Base-by-base conservation (phyloP, 2,113 vertebrate genomes). In the Tachysurus fulvidraco region DNA sequence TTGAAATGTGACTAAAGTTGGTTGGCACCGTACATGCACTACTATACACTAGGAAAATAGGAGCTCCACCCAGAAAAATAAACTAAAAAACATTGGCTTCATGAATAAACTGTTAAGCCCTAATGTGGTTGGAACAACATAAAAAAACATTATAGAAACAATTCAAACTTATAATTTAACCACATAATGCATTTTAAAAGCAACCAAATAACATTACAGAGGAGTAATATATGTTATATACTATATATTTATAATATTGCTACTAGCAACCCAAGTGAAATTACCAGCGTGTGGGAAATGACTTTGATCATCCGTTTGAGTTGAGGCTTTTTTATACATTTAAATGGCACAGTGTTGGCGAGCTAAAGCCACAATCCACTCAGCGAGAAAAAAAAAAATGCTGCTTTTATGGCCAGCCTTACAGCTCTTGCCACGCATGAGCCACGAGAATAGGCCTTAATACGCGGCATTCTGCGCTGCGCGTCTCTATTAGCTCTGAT, bases 401-500 rank as follows among this genome's bases (percentile, higher is more conserved):
- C 52, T 12, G 89, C 82, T 91, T 94, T 93, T 91, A 93, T 87
- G 90, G 82, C 89, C 46, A 89, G 89, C 91, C 5, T 92, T 85
- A 86, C 86, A 88, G 78, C 88, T 84, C 65, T 84, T 81, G 87
- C 55, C 11, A 80, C 1, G 28, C 10, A 12, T 4, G 77, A 79
- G n/a, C 5, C 88, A 88, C 89, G 87, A 95, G 93, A 95, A 95
- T 95, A 94, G 94, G 90, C 90, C 90, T 91, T 95, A 93, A 95
- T 94, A 92, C 91, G 62, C 92, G 46, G 83, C 88, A 83, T 89
- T 78, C 90, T 83, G 81, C 89, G 89, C 89, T 91, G 91, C 88
- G 91, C 94, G 94, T 95, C 95, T 95, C 94, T 95, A 96, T 96
- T 98, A 98, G 95, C 96, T 92, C 93, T 97, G 96, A 98, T 98